Evolutionary conservation across 2,113 vertebrate species (phyloP).

Genomic region (Anarrhichthys ocellatus): DNA sequence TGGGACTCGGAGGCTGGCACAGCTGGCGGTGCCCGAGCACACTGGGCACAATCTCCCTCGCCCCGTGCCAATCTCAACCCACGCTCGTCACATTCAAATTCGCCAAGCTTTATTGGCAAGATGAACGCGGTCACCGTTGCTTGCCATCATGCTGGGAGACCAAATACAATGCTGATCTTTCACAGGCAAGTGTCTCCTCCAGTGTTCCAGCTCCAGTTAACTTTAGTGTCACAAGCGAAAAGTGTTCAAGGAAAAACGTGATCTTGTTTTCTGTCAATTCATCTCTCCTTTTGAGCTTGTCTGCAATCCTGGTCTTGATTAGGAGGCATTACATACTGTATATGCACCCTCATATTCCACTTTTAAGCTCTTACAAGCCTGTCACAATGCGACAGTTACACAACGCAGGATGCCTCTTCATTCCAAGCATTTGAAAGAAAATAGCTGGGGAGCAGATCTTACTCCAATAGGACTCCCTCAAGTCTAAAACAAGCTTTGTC

Average conservation of each 20-base stretch:
- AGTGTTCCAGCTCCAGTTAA: constrained; percentile 35
- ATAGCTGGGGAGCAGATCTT: constrained; percentile 17
- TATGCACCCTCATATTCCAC: background rate
- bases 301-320: constrained; percentile 5
- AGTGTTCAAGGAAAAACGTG: constrained; percentile 2
- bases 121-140: constrained; percentile 56
- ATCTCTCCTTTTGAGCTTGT: background rate
- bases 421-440: constrained; percentile 33
- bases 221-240: constrained; percentile 37
- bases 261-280: constrained; percentile 23
- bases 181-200: constrained; percentile 39
- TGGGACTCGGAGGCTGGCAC: constrained; percentile 69
- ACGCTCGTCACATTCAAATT: constrained; percentile 76
- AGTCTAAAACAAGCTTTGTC: constrained; percentile 1
- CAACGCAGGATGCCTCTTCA: background rate
- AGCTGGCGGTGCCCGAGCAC: constrained; percentile 71
- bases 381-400: background rate
- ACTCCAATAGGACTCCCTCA: background rate
- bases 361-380: background rate
- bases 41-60: constrained; percentile 67
- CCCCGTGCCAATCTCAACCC: constrained; percentile 60
- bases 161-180: constrained; percentile 71
- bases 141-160: constrained; percentile 51
- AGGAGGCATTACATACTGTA: background rate
- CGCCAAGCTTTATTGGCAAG: constrained; percentile 71